A percentile compares a stretch with the other conserved stretches of the same genome.
These are phyloP conservation scores for Dendrolimus pini DNA, from an alignment of 2,888 invertebrate genomes.

Conservation along the genomic window DNA sequence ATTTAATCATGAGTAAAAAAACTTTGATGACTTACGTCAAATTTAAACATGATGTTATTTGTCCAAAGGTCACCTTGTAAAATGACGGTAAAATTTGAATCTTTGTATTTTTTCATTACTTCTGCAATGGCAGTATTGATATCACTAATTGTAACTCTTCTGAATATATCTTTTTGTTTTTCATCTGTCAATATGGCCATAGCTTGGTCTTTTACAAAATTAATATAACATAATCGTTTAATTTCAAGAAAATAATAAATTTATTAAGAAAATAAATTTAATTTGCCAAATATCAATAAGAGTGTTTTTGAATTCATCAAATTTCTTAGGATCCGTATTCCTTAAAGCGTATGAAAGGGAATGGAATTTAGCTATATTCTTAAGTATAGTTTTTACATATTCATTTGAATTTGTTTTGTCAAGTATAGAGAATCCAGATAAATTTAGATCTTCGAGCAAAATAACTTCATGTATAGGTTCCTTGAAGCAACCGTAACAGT, in stretches of 20 bases:
- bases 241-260: not conserved
- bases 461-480: constrained; percentile 32
- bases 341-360: constrained; percentile 29
- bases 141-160: not conserved
- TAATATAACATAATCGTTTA: not conserved
- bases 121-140: not conserved
- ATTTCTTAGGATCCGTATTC: constrained; percentile 21
- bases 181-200: not conserved
- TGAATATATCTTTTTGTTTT: constrained; percentile 1
- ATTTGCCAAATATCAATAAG: constrained; percentile 14
- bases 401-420: constrained; percentile 22
- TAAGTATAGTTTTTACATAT: constrained; percentile 23
- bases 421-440: constrained; percentile 21
- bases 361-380: constrained; percentile 29
- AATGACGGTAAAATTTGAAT: constrained; percentile 28
- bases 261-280: not conserved
- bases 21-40: constrained; percentile 20
- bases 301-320: constrained; percentile 11
- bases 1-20: too few relatives aligned
- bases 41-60: constrained; percentile 37
- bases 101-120: constrained; percentile 7
- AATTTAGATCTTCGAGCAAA: constrained; percentile 33
- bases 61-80: constrained; percentile 44
- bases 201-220: too few relatives aligned
- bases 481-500: constrained; percentile 25